These are phyloP conservation scores for Lottia gigantea DNA, from an alignment of 2,888 invertebrate genomes.

Conservation along the genomic window DNA sequence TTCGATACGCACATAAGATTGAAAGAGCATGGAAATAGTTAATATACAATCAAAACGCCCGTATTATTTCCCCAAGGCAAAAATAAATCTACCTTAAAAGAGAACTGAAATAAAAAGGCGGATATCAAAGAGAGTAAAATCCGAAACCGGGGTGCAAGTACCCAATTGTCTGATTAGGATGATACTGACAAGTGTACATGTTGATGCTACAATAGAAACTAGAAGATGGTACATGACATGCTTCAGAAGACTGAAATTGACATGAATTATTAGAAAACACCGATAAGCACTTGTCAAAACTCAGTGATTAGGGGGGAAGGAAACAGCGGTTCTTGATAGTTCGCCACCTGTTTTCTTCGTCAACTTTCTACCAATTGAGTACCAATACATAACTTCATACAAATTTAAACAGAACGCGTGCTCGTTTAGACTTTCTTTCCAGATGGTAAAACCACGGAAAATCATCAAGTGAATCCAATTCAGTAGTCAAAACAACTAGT, in stretches of 20 bases:
- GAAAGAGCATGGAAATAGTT: no score
- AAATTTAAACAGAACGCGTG: background rate
- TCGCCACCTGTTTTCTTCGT: background rate
- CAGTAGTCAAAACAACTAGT: background rate
- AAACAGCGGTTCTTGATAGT: background rate
- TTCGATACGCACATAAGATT: no score
- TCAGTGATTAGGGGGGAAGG: background rate
- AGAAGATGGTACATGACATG: slow-evolving; percentile 4
- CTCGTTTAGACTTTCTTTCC: background rate
- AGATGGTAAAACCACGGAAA: background rate
- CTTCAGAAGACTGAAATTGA: background rate
- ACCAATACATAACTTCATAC: background rate
- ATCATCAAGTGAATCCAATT: background rate
- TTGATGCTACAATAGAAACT: background rate
- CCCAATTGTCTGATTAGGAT: no score
- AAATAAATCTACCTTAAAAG: no score
- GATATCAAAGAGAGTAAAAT: no score
- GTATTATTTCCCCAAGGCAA: no score
- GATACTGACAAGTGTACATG: no score
- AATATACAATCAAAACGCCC: no score
- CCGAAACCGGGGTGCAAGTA: no score
- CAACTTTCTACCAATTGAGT: background rate
- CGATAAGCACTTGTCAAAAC: slow-evolving; percentile 8
- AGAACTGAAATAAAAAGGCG: no score
- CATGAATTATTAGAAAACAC: slow-evolving; percentile 10